A percentile compares a stretch with the other conserved stretches of the same genome.
Evolutionary conservation across 2,888 invertebrate genomes (phyloP).

Genomic region (Caenorhabditis virilis): DNA sequence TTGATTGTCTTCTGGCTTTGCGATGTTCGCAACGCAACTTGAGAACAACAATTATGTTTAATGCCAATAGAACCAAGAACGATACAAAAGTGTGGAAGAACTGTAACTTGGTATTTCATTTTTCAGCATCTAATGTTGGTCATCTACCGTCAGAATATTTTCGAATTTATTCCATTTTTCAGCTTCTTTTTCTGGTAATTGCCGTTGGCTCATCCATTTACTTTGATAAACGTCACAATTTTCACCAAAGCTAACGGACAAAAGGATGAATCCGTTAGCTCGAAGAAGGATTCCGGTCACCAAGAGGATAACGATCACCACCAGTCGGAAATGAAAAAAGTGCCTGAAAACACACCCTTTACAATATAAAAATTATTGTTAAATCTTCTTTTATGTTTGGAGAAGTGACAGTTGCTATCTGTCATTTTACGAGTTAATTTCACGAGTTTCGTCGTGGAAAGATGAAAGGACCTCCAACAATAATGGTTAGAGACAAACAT

Average conservation of each 20-base stretch:
- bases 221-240: constrained; percentile 37
- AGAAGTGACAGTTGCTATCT: too few species aligned
- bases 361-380: too few species aligned
- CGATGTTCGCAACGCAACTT: constrained; percentile 52
- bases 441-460: background rate
- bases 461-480: background rate
- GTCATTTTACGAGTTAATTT: background rate
- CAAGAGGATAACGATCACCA: constrained; percentile 15
- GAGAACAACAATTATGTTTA: constrained; percentile 50
- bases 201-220: constrained; percentile 24
- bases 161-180: constrained; percentile 21
- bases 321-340: constrained; percentile 18
- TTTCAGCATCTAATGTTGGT: background rate
- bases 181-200: constrained; percentile 7
- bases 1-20: constrained; percentile 49
- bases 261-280: constrained; percentile 29
- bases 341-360: too few species aligned
- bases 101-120: constrained; percentile 33
- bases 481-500: too few species aligned
- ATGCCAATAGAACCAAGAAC: constrained; percentile 48
- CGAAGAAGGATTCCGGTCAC: constrained; percentile 26
- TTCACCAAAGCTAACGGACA: constrained; percentile 20
- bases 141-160: constrained; percentile 18
- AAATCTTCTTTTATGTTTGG: too few species aligned
- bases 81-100: constrained; percentile 59